Percentiles rank a stretch among this genome's conserved stretches.
Conservation (phyloP, 2,113 vertebrate genomes). For the Chlamydotis undulata region DNA sequence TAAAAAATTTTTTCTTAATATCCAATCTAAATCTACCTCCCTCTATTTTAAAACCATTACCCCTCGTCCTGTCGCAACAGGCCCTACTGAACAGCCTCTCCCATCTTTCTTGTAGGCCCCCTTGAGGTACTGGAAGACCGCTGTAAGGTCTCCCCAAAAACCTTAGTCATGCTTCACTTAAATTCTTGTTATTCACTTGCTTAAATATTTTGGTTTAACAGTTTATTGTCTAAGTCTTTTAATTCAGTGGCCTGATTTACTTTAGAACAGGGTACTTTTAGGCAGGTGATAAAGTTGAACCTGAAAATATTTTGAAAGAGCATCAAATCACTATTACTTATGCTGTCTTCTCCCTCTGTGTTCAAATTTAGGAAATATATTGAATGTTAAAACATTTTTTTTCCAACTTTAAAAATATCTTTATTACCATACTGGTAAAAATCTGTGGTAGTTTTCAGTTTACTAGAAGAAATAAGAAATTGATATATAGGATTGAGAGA, state of each 20-base stretch:
- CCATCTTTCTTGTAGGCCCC: too few relatives aligned
- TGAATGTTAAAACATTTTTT: neutral
- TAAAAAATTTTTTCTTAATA: too few relatives aligned
- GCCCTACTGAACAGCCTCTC: too few relatives aligned
- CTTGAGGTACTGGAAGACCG: too few relatives aligned
- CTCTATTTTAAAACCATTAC: too few relatives aligned
- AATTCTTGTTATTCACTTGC: neutral
- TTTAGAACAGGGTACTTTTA: neutral
- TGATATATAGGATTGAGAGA: neutral
- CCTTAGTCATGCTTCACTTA: neutral
- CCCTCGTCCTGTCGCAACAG: too few relatives aligned
- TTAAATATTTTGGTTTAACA: neutral
- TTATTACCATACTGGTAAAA: neutral
- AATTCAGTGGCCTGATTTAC: neutral
- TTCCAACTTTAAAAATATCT: neutral
- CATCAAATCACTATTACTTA: neutral
- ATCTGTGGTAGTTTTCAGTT: neutral
- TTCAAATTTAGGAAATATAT: neutral
- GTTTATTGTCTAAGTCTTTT: neutral
- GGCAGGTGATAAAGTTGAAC: neutral
- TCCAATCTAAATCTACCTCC: too few relatives aligned
- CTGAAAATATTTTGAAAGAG: neutral
- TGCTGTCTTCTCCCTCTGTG: neutral
- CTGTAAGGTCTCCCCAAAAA: neutral
- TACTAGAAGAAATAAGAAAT: neutral